Conservation (phyloP, 2,113 vertebrate genomes). For the Triplophysa rosa region DNA sequence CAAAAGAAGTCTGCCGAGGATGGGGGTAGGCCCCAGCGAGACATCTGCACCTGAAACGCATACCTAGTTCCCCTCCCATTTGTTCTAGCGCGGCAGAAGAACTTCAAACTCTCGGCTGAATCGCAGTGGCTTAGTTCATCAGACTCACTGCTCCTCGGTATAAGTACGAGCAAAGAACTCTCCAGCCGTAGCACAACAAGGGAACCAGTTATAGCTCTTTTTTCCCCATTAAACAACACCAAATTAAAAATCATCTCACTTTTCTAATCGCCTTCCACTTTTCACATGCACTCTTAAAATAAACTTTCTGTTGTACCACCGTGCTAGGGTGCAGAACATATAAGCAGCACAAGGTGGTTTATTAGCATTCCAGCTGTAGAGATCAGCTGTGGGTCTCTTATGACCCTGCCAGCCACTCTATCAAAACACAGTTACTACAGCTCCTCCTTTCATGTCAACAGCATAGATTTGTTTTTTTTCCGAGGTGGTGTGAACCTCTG, state of each 20-base stretch:
- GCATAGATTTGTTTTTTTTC: slow-evolving; percentile 56
- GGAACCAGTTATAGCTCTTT: neutral
- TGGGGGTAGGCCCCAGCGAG: slow-evolving; percentile 64
- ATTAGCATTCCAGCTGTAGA: slow-evolving; percentile 50
- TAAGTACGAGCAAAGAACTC: neutral
- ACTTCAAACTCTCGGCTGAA: slow-evolving; percentile 56
- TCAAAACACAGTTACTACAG: slow-evolving; percentile 54
- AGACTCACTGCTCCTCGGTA: slow-evolving; percentile 58
- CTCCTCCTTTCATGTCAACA: slow-evolving; percentile 53
- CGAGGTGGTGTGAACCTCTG: slow-evolving; percentile 47
- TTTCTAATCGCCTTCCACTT: neutral
- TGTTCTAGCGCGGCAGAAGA: slow-evolving; percentile 57
- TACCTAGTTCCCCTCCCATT: slow-evolving; percentile 72
- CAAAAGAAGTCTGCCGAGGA: slow-evolving; percentile 70
- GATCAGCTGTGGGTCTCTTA: slow-evolving; percentile 22
- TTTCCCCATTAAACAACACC: too few species aligned
- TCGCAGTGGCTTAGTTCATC: slow-evolving; percentile 66
- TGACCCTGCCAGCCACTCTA: slow-evolving; percentile 50
- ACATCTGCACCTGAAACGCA: slow-evolving; percentile 74
- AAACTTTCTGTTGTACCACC: neutral
- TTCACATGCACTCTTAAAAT: slow-evolving; percentile 27
- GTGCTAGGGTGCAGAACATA: slow-evolving; percentile 10
- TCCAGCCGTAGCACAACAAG: slow-evolving; percentile 7
- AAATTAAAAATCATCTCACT: neutral
- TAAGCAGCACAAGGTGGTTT: slow-evolving; percentile 37